Conservation (phyloP, 30 jellyfish, hydroid and myxozoan species). For the Rhopilema esculentum region DNA sequence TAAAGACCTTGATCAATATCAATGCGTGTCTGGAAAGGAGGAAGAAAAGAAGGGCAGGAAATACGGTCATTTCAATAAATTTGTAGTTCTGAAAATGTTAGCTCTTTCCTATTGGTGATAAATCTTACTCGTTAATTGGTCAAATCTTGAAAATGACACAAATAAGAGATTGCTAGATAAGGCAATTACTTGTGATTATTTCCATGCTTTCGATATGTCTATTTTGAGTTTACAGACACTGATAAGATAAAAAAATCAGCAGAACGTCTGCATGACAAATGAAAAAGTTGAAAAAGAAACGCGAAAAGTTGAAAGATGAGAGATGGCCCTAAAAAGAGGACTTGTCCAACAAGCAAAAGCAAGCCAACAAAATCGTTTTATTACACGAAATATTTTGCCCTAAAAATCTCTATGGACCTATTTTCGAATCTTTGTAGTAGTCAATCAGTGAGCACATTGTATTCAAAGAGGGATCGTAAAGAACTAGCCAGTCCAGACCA, state of each 20-base stretch:
- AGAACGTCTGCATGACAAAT: background rate
- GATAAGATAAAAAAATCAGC: background rate
- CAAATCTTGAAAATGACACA: background rate
- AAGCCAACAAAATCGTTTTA: too few species aligned
- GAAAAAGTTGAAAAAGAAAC: background rate
- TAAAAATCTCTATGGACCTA: background rate
- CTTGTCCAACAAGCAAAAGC: too few species aligned
- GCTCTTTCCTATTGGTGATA: background rate
- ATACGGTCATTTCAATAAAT: background rate
- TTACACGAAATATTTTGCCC: background rate
- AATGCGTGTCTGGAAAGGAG: background rate
- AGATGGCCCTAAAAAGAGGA: too few species aligned
- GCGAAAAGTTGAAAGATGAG: background rate
- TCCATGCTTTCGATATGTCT: background rate
- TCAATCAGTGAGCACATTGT: background rate
- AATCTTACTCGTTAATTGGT: background rate
- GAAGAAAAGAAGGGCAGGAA: background rate
- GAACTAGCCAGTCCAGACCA: too few species aligned
- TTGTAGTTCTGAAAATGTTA: background rate
- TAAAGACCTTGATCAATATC: background rate
- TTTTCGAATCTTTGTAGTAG: background rate
- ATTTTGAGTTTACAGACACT: background rate
- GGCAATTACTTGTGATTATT: background rate
- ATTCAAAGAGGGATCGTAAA: background rate
- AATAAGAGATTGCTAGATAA: background rate